Evolutionary conservation across 1,140 invertebrate genomes (phyloP), one percentile per base, ranked within the genome.

Genomic region (Drosophila sechellia): DNA sequence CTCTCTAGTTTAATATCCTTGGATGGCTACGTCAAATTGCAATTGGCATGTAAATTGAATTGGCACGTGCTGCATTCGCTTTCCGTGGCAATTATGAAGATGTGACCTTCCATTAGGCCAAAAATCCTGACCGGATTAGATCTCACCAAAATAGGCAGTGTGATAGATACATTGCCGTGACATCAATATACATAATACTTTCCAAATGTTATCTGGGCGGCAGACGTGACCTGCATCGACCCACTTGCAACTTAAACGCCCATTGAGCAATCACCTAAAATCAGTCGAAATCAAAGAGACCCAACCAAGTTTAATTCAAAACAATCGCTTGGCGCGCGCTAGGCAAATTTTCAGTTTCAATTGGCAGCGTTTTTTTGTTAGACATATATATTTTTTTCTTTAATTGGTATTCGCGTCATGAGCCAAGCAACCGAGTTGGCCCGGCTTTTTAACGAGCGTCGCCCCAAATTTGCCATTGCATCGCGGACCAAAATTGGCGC

Each of bases 41-140:
- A 74, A 87, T 81, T 81, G 81, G 74, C 69, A 60, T 63, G 84
- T 75, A 83, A 86, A 86, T 86, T 86, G 83, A 75, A 68, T 86
- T 86, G 79, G 68, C 78, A 64, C 66, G 66, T 70, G 56, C 42
- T 70, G 81, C 68, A 63, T 56, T n/a, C 35, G 34, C 43, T 57
- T 57, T 71, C 43, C 37, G n/a, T 37, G 64, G 20, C 50, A 70
- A 71, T 70, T 71, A 71, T 71, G 43, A 52, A 15, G 52, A 40
- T 57, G 34, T 31, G 66, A 71, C 68, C 66, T 68, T 68, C 46
- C 46, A 40, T 39, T 27, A 17, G 17, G 20, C 39, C 58, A 15
- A 57, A 60, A 31, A 61, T 59, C 59, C 31, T 63, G 59, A 63
- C 54, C 59, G 39, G 59, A 15, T 42, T 31, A 25, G 48, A 68